Conservation (phyloP, 1,140 invertebrate genomes). For the Diplogasteroides magnus region DNA sequence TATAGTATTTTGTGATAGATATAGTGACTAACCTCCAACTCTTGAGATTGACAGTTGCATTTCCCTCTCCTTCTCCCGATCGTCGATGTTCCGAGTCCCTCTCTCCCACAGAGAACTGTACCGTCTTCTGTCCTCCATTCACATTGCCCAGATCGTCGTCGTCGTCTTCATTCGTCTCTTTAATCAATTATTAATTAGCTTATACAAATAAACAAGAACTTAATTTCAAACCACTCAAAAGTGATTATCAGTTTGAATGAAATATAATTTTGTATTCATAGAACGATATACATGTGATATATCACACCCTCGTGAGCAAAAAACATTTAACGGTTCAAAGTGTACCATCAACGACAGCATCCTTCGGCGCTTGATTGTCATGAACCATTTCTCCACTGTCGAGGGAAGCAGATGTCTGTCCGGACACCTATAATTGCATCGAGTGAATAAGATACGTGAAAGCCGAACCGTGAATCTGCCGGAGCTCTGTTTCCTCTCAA, state of each 20-base stretch:
- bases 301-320: no score
- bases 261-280: no score
- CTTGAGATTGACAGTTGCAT: conserved; percentile 37
- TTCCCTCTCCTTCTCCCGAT: conserved; percentile 11
- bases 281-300: no score
- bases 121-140: neutral
- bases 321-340: neutral
- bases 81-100: neutral
- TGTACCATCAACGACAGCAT: neutral
- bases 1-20: conserved; percentile 1
- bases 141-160: neutral
- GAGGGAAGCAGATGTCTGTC: neutral
- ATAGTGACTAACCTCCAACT: conserved; percentile 45
- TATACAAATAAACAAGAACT: neutral
- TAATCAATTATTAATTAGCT: no score
- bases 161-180: no score
- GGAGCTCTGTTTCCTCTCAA: neutral
- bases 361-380: neutral
- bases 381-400: neutral
- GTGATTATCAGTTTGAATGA: no score
- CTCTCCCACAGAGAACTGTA: neutral
- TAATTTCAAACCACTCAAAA: neutral
- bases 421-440: neutral
- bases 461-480: neutral
- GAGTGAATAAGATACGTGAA: neutral